phyloP scores from a whole-genome alignment of 2,113 vertebrate species.

The Chroicocephalus ridibundus region DNA sequence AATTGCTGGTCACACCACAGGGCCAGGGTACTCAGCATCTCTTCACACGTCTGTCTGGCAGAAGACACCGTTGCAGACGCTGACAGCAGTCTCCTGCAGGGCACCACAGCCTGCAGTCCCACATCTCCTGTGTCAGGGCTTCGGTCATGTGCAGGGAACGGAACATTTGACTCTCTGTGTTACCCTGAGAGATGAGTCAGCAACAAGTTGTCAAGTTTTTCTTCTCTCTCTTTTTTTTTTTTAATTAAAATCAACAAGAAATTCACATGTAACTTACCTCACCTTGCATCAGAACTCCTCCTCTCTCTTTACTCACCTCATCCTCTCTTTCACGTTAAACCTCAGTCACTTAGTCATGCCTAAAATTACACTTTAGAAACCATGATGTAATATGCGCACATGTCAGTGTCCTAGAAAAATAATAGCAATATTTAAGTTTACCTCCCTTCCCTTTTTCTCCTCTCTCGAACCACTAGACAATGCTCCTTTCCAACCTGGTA shows the following conservation, averaged over 20 bases:
- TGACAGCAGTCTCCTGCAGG: neutral
- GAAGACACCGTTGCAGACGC: neutral
- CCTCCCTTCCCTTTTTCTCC: neutral
- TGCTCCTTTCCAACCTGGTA: neutral
- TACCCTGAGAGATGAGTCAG: neutral
- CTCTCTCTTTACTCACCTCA: neutral
- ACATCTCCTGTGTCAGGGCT: neutral
- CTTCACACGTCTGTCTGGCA: neutral
- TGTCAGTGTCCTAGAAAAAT: neutral
- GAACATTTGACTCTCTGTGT: neutral
- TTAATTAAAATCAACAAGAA: neutral
- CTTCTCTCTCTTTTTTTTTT: neutral
- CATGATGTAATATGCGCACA: neutral
- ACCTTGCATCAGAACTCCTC: neutral
- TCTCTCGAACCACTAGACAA: neutral
- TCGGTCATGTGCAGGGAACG: fast-evolving
- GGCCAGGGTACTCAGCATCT: neutral
- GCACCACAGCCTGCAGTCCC: neutral
- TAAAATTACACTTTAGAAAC: neutral
- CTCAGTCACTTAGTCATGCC: conserved; percentile 41
- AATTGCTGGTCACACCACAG: neutral
- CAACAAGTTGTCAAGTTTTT: neutral
- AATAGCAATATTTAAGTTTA: neutral
- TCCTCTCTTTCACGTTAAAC: neutral
- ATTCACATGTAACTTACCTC: neutral